These are phyloP conservation scores for Galago senegalensis DNA, from an alignment of 2,797 vertebrate species.

Conservation along the genomic window DNA sequence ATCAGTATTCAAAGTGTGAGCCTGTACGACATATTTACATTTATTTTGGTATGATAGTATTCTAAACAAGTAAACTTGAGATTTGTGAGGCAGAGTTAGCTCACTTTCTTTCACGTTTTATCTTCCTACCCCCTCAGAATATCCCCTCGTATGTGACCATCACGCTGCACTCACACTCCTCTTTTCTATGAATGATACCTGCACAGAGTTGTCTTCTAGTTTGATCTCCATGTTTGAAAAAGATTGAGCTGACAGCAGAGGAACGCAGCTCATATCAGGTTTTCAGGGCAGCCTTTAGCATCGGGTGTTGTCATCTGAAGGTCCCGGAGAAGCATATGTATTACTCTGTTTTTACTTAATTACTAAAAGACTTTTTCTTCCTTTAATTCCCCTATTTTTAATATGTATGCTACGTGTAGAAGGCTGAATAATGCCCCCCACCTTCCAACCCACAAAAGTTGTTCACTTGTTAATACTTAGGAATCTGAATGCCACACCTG, in stretches of 20 bases:
- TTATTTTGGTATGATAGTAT: neutral
- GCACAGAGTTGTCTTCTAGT: neutral
- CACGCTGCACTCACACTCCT: neutral
- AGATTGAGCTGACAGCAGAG: neutral
- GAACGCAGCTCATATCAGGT: neutral
- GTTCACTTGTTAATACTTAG: neutral
- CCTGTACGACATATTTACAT: neutral
- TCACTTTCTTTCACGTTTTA: neutral
- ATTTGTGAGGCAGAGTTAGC: neutral
- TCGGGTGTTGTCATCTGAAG: neutral
- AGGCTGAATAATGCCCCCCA: neutral
- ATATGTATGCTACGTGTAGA: neutral
- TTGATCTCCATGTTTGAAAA: neutral
- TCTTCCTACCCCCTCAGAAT: neutral
- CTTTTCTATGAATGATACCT: neutral
- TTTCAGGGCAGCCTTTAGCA: neutral
- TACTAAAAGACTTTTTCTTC: neutral
- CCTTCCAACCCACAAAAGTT: neutral
- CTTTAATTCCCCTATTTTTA: neutral
- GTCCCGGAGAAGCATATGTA: neutral
- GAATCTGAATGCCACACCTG: neutral
- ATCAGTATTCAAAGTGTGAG: neutral
- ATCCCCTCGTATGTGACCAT: no score
- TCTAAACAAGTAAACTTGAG: neutral
- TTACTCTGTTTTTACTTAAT: neutral